Percentiles rank a stretch among this genome's conserved stretches.
Conservation (phyloP, 2,113 vertebrate species). For the Indicator maculatus region DNA sequence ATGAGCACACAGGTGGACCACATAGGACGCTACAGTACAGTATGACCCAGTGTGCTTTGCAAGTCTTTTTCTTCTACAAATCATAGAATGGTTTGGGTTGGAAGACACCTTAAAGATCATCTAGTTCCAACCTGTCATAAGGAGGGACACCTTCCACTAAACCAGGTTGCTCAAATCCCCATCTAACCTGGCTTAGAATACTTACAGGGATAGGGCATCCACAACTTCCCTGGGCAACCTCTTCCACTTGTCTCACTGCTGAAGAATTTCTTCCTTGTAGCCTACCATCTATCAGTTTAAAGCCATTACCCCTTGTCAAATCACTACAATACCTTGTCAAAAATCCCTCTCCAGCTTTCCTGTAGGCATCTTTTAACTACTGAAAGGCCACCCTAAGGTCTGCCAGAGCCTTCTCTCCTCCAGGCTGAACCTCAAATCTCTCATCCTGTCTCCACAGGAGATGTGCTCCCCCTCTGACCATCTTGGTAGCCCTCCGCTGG, state of each 20-base stretch:
- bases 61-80: neutral
- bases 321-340: neutral
- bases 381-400: neutral
- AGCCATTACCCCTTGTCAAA: neutral
- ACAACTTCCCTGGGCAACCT: neutral
- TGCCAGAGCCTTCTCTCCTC: neutral
- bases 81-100: no score
- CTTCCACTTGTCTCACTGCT: neutral
- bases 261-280: neutral
- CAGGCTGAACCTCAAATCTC: neutral
- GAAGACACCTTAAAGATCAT: neutral
- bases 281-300: neutral
- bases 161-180: neutral
- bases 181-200: no score
- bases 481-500: neutral
- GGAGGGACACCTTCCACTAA: neutral
- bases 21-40: neutral
- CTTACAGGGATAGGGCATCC: neutral
- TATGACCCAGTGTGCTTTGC: neutral
- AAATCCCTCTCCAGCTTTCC: no score
- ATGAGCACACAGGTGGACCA: rapidly evolving
- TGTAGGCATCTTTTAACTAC: neutral
- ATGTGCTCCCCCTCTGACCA: neutral
- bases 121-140: neutral
- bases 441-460: neutral